Evolutionary conservation across 2,888 invertebrate genomes (phyloP).

Genomic region (Trissolcus japonicus): DNA sequence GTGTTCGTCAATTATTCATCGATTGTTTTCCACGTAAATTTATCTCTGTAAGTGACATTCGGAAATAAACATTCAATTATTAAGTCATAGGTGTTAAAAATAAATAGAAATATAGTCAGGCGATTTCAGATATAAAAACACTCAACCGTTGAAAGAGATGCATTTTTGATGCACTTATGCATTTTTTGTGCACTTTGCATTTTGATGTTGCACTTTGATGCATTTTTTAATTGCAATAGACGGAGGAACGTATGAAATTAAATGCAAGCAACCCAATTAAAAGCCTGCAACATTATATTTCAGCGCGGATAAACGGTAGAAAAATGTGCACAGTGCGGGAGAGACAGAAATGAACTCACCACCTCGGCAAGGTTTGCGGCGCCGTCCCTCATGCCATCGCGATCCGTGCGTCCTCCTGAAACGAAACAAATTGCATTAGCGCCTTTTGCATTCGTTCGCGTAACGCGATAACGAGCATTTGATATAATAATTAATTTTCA

Average conservation of each 20-base stretch:
- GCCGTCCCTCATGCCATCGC: slow-evolving; percentile 76
- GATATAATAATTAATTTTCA: slow-evolving; percentile 34
- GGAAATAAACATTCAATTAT: no score
- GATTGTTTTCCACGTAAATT: no score
- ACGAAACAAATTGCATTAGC: slow-evolving; percentile 51
- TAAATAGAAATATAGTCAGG: no score
- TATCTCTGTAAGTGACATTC: no score
- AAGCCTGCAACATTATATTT: no score
- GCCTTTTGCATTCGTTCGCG: slow-evolving; percentile 1
- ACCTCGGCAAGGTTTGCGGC: slow-evolving; percentile 76
- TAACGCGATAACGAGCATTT: slow-evolving; percentile 28
- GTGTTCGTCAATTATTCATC: no score
- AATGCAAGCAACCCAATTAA: background rate
- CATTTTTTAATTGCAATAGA: no score
- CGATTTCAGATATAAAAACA: no score
- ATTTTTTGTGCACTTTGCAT: background rate
- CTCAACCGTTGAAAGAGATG: no score
- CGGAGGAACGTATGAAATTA: background rate
- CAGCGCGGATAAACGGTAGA: background rate
- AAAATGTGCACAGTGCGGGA: background rate
- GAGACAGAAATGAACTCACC: slow-evolving; percentile 65
- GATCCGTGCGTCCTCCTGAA: slow-evolving; percentile 73
- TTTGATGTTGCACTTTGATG: background rate
- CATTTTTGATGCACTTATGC: background rate
- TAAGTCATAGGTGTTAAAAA: no score